Percentiles rank a stretch among this genome's conserved stretches.
Conservation (phyloP, 2,113 vertebrate species). For the Callopanchax toddi region DNA sequence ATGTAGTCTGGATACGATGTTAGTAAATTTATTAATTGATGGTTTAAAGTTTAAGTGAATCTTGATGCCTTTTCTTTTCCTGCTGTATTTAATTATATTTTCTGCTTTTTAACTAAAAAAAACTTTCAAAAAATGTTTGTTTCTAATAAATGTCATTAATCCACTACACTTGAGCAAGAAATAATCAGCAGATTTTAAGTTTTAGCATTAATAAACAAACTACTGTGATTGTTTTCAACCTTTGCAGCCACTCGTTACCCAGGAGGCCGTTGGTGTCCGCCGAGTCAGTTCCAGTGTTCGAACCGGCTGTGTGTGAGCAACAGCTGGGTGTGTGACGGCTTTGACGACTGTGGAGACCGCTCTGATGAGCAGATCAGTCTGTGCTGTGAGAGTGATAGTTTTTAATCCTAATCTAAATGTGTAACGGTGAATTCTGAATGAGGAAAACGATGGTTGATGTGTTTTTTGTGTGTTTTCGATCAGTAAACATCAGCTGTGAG, state of each 20-base stretch:
- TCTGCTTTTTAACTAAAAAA: too few relatives aligned
- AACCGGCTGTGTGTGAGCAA: conserved; percentile 87
- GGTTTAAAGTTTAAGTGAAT: too few relatives aligned
- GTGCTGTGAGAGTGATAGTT: conserved; percentile 83
- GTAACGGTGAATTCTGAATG: neutral
- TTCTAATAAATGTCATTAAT: too few relatives aligned
- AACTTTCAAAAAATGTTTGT: too few relatives aligned
- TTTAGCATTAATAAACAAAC: neutral
- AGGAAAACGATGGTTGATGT: neutral
- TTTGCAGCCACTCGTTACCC: conserved; percentile 87
- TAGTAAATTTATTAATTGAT: too few relatives aligned
- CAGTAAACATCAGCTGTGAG: conserved; percentile 75
- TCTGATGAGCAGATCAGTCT: conserved; percentile 89
- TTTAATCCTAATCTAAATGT: neutral
- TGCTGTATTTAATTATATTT: too few relatives aligned
- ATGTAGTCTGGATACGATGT: too few relatives aligned
- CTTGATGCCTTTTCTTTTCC: too few relatives aligned
- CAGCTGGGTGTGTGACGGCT: conserved; percentile 88
- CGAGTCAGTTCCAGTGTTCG: conserved; percentile 85
- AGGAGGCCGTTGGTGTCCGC: conserved; percentile 87
- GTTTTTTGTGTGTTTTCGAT: conserved; percentile 9
- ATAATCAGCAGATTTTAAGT: neutral
- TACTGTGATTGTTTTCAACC: neutral
- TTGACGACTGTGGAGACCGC: conserved; percentile 88
- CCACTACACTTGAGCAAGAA: too few relatives aligned